These are phyloP conservation scores for Loxodonta africana DNA, from an alignment of 2,113 vertebrate genomes.

Conservation along the genomic window DNA sequence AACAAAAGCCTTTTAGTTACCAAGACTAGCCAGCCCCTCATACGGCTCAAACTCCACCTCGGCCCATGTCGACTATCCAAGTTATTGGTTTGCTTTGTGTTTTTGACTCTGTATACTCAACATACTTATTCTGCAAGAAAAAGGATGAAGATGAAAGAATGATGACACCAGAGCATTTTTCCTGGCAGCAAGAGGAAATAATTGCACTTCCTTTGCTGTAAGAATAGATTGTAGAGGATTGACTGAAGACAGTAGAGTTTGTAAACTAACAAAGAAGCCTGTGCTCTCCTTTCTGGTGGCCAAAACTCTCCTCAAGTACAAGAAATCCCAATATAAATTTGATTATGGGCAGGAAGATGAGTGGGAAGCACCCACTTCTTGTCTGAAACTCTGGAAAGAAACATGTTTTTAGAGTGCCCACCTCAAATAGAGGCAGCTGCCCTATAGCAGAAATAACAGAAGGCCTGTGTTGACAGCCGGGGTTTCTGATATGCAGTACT, in stretches of 20 bases:
- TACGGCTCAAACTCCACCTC: background rate
- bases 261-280: accelerated
- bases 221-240: background rate
- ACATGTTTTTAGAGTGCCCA: background rate
- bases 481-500: background rate
- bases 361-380: background rate
- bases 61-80: too few relatives aligned
- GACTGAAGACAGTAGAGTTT: background rate
- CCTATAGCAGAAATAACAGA: background rate
- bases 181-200: background rate
- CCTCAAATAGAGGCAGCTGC: background rate
- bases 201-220: background rate
- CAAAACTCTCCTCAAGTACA: background rate
- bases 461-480: background rate
- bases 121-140: background rate
- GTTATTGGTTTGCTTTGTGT: background rate
- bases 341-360: background rate
- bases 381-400: too few relatives aligned
- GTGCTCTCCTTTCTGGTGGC: background rate
- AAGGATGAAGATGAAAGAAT: background rate
- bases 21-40: background rate
- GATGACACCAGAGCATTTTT: background rate
- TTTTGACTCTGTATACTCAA: background rate
- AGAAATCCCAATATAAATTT: background rate
- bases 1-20: background rate